Evolutionary conservation across 1,140 invertebrate species (phyloP).

Genomic region (Aphidius ervi): DNA sequence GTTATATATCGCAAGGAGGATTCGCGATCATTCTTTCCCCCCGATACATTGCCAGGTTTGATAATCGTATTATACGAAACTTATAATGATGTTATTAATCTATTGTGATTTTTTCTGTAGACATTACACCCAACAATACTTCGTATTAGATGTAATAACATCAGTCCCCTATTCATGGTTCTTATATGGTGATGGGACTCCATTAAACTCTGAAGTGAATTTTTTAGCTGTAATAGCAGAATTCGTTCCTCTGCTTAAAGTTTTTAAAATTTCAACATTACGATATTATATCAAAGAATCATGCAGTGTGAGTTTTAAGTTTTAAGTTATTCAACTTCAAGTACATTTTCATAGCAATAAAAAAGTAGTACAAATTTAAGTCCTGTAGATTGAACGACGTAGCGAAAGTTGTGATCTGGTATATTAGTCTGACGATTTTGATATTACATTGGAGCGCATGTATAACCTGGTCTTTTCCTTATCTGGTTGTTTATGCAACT

Average conservation of each 20-base stretch:
- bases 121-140: slow-evolving; percentile 32
- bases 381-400: slow-evolving; percentile 24
- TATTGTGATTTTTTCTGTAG: slow-evolving; percentile 24
- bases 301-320: slow-evolving; percentile 21
- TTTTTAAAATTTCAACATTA: slow-evolving; percentile 32
- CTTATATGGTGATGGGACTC: slow-evolving; percentile 16
- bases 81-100: slow-evolving; percentile 1
- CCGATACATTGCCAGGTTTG: slow-evolving; percentile 30
- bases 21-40: slow-evolving; percentile 35
- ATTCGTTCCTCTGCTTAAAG: slow-evolving; percentile 32
- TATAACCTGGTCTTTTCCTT: slow-evolving; percentile 33
- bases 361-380: slow-evolving; percentile 1
- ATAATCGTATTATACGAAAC: neutral
- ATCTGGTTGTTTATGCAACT: slow-evolving; percentile 31
- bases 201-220: slow-evolving; percentile 25
- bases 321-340: neutral
- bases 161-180: slow-evolving; percentile 39
- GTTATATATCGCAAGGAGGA: slow-evolving; percentile 28
- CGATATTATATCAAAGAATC: slow-evolving; percentile 30
- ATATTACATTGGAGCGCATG: slow-evolving; percentile 43
- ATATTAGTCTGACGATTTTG: slow-evolving; percentile 30
- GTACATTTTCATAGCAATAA: neutral
- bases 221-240: slow-evolving; percentile 31
- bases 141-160: slow-evolving; percentile 35
- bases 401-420: slow-evolving; percentile 31